Percentiles rank a stretch among this genome's conserved stretches.
These are phyloP conservation scores for Drosophila dives DNA, from an alignment of 2,888 invertebrate genomes.

Conservation along the genomic window DNA sequence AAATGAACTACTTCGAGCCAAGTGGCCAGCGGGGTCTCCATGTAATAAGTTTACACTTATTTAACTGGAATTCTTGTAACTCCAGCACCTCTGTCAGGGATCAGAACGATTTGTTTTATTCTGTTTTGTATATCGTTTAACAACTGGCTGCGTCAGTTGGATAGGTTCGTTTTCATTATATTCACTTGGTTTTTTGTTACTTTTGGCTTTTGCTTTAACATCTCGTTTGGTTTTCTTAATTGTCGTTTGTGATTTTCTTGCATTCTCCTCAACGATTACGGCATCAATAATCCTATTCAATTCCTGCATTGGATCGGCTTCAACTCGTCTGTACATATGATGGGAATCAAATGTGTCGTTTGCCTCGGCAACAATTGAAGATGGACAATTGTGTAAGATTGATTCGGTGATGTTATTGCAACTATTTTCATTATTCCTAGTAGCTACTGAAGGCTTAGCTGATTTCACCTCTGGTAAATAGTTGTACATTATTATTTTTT, in stretches of 20 bases:
- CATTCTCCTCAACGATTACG: not conserved
- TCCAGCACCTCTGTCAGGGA: not conserved
- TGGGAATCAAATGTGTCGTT: slow-evolving; percentile 3
- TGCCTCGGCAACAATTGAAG: not conserved
- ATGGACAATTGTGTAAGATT: not conserved
- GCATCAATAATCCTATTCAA: not conserved
- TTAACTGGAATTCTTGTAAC: not conserved
- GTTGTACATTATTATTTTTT: not conserved
- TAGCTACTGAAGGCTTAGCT: not conserved
- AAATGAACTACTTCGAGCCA: slow-evolving; percentile 1
- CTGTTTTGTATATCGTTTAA: not conserved
- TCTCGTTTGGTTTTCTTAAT: not conserved
- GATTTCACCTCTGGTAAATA: not conserved
- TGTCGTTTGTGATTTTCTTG: not conserved
- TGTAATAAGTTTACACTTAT: not conserved
- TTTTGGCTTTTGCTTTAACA: not conserved
- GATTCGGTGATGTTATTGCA: not conserved
- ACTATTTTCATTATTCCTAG: not conserved
- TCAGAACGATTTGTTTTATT: not conserved
- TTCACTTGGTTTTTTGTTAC: not conserved
- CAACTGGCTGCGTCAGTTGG: not conserved
- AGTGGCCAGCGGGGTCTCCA: not conserved
- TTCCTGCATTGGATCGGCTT: not conserved
- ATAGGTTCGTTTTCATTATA: not conserved
- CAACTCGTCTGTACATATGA: not conserved